Evolutionary conservation across 2,888 invertebrate species (phyloP), one percentile per base, ranked within the genome.

Genomic region (Gibbula magus): DNA sequence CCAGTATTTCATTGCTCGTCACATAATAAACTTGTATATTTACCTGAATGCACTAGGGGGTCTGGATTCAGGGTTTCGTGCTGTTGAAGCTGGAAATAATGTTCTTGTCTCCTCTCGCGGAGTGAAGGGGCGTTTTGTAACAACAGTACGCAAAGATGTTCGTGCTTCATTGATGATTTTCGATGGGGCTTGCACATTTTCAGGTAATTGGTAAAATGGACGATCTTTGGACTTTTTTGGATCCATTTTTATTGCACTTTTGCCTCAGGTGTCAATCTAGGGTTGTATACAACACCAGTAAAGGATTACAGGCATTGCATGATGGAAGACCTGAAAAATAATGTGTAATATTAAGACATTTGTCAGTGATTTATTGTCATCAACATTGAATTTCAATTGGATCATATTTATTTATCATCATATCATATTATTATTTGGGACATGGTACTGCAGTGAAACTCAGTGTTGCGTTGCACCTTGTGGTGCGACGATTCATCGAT

Each of bases 71-170:
- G 91, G 89, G 70, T 88, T 87, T 76, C 92, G 86, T 22, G 86
- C 85, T 67, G 91, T 91, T 16, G 89, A 84, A 3, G 88, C 85
- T 32, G 96, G 96, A 93, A 96, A 97, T 10, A 97, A 94, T 20
- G 96, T 95, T 51, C 97, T 94, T 85, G 96, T 95, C 56, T 96
- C 95, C 84, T 96, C 96, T 56, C 96, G 94, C 10, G 97, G 97
- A 16, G 97, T 97, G 92, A 96, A 96, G 8, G 97, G 97, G n/a
- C 97, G 94, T 79, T 96, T 95, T 74, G 97, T 97, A 89, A 95
- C 95, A 82, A 97, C 94, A 67, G 96, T 94, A 51, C 95, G 83
- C 92, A 94, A 86, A 87, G 91, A 91, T 54, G 87, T 87, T 51
- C 89, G 88, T n/a, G 92, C 93, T 83, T 92, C 91, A 85, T 88